These are phyloP conservation scores for Danaus melanippus DNA, from an alignment of 1,140 invertebrate genomes.

Conservation along the genomic window DNA sequence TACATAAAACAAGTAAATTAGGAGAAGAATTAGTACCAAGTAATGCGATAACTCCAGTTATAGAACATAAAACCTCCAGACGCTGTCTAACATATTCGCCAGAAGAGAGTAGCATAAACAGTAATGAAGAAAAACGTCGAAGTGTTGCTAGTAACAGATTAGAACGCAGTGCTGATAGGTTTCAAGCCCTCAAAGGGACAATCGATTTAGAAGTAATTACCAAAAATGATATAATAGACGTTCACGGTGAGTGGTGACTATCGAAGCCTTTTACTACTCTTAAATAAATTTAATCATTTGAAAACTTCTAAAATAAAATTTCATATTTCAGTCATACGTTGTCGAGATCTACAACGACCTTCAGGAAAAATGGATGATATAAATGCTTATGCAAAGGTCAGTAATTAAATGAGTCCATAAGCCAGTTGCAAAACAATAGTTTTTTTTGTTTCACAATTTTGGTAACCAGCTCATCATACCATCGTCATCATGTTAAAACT, in stretches of 20 bases:
- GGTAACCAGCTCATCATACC: neutral
- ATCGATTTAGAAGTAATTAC: constrained; percentile 62
- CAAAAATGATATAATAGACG: constrained; percentile 57
- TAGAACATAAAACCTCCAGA: constrained; percentile 60
- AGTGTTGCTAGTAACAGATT: constrained; percentile 58
- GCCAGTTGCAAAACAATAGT: neutral
- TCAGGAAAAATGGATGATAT: constrained; percentile 58
- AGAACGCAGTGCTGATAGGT: constrained; percentile 47
- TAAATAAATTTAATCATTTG: neutral
- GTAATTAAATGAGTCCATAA: constrained; percentile 4
- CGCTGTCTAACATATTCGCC: constrained; percentile 62
- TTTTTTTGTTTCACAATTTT: neutral
- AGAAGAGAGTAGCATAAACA: constrained; percentile 58
- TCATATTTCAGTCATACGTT: constrained; percentile 54
- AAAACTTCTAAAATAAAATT: neutral
- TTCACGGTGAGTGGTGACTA: constrained; percentile 71
- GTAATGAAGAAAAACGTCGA: constrained; percentile 57
- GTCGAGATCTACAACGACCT: constrained; percentile 53
- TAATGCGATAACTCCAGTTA: constrained; percentile 50
- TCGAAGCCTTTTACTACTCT: constrained; percentile 32
- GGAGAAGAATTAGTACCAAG: constrained; percentile 47
- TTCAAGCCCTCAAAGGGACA: constrained; percentile 51
- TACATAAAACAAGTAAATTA: constrained; percentile 58
- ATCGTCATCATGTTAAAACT: neutral
- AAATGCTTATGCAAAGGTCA: constrained; percentile 64